phyloP scores from a whole-genome alignment of 1,140 invertebrate genomes.

The Chelonus insularis region DNA sequence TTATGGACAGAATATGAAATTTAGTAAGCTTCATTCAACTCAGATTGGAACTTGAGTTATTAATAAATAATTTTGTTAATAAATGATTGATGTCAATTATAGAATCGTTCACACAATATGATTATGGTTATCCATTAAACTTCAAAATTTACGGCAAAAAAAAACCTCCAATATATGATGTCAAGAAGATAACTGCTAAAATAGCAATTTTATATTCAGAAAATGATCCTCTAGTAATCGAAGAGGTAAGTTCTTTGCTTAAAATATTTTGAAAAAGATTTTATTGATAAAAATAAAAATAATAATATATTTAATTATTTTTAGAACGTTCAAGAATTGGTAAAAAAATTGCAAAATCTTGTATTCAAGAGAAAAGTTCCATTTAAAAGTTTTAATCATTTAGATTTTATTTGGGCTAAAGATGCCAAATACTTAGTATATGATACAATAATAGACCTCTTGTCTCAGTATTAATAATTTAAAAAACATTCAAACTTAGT shows the following conservation, averaged over 20 bases:
- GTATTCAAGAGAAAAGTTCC: constrained; percentile 34
- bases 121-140: constrained; percentile 60
- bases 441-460: constrained; percentile 36
- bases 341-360: constrained; percentile 38
- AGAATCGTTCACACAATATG: constrained; percentile 55
- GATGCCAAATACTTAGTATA: constrained; percentile 42
- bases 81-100: constrained; percentile 15
- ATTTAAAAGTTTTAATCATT: constrained; percentile 46
- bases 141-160: constrained; percentile 57
- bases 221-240: constrained; percentile 67
- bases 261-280: neutral
- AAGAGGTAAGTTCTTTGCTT: constrained; percentile 23
- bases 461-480: neutral
- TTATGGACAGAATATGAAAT: constrained; percentile 46
- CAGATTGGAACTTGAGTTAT: too few species aligned
- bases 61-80: neutral
- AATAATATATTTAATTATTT: neutral
- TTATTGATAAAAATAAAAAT: constrained; percentile 4
- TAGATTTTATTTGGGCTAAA: constrained; percentile 48
- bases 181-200: constrained; percentile 65
- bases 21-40: constrained; percentile 31
- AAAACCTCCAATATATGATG: constrained; percentile 62
- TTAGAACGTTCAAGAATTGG: constrained; percentile 35
- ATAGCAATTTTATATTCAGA: constrained; percentile 67
- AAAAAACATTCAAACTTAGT: too few species aligned